Evolutionary conservation across 2,113 vertebrate genomes (phyloP), one percentile per base, ranked within the genome.

Genomic region (Alligator mississippiensis): DNA sequence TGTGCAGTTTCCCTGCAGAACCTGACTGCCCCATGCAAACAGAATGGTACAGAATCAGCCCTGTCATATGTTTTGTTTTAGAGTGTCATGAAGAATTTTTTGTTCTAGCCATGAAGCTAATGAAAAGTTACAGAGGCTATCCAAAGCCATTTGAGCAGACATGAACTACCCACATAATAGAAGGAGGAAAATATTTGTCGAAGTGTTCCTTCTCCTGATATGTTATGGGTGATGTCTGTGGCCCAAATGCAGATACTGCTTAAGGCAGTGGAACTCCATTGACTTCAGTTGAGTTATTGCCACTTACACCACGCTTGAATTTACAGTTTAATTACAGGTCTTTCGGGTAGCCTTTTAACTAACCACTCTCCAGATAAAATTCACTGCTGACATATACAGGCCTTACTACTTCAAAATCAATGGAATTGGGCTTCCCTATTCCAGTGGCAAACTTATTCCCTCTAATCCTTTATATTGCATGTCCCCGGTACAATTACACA

Each of bases 401-500:
- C 77, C 85, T 89, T 86, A 94, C 95, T 87, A 88, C 84, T 88
- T 88, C 91, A 81, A 95, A 93, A 38, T 75, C 93, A 85, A 10
- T 22, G 30, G 34, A 38, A 34, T 78, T 91, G 88, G 61, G 88
- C 27, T 68, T 92, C 82, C 63, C 90, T 89, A 77, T 93, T 96
- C 95, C 89, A n/a, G 77, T 83, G 70, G 64, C 85, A 91, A 95
- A 38, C 19, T 96, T 94, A 96, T 94, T 94, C 96, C 62, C 75
- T 82, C 92, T 94, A 95, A 96, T 97, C 97, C 95, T 91, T 90
- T 93, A 95, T 90, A 54, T n/a, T 92, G 63, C 85, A 28, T 81
- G 64, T 79, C 95, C 93, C 92, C 94, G 96, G 54, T 82, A 92
- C 87, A 96, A 91, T 87, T 86, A 88, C 80, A 90, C 86, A 88